These are phyloP conservation scores for Drosophila lacertosa DNA, from an alignment of 1,140 invertebrate genomes.

Conservation along the genomic window DNA sequence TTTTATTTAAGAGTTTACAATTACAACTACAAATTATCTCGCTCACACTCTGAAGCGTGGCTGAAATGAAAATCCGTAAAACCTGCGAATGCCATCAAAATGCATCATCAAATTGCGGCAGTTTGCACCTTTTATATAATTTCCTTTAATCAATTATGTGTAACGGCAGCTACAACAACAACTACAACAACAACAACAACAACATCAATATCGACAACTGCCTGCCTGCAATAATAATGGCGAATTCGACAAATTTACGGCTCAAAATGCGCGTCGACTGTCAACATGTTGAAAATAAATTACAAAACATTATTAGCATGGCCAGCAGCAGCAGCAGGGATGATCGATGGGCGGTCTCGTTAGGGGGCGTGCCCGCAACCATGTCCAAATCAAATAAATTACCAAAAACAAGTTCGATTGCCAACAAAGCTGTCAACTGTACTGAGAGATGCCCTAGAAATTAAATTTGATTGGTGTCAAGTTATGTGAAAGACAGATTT, in stretches of 20 bases:
- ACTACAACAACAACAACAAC: constrained; percentile 18
- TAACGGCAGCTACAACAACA: constrained; percentile 52
- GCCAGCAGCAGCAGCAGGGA: constrained; percentile 28
- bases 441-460: not conserved
- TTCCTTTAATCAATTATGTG: constrained; percentile 73
- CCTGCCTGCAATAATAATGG: constrained; percentile 61
- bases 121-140: constrained; percentile 74
- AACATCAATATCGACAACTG: constrained; percentile 15
- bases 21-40: not conserved
- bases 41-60: not conserved
- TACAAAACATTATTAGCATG: constrained; percentile 77
- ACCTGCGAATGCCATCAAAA: constrained; percentile 41
- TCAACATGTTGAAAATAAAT: constrained; percentile 78
- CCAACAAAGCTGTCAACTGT: not conserved
- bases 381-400: constrained; percentile 63
- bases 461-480: not conserved
- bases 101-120: constrained; percentile 57
- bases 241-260: constrained; percentile 67
- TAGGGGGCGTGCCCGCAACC: constrained; percentile 38
- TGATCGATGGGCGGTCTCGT: constrained; percentile 28
- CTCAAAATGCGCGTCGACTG: constrained; percentile 65
- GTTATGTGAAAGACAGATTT: not conserved
- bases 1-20: not conserved
- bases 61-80: constrained; percentile 39
- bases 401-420: constrained; percentile 42